A percentile compares a stretch with the other conserved stretches of the same genome.
Evolutionary conservation across 2,113 vertebrate genomes (phyloP).

Genomic region (Circaetus gallicus): DNA sequence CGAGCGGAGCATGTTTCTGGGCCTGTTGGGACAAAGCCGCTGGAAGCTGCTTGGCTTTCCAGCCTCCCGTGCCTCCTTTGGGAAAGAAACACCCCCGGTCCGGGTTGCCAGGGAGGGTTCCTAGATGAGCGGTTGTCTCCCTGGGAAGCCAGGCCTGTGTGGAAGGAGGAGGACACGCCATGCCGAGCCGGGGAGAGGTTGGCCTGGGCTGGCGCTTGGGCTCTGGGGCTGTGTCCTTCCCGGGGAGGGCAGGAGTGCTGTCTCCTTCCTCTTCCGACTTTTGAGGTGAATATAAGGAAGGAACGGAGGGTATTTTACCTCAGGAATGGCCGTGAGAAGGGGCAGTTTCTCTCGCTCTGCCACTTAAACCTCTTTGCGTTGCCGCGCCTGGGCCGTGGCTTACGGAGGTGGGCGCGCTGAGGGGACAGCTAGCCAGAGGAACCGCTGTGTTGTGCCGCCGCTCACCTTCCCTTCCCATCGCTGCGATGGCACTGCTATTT

Average conservation of each 20-base stretch:
- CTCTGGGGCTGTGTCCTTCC: not conserved
- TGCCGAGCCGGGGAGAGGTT: not conserved
- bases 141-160: not conserved
- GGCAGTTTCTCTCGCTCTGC: not conserved
- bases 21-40: not conserved
- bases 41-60: not conserved
- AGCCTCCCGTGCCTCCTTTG: accelerated
- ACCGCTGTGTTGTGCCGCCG: not conserved
- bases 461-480: accelerated
- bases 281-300: not conserved
- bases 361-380: not conserved
- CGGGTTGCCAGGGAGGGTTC: not conserved
- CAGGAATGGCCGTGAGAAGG: not conserved
- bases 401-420: accelerated
- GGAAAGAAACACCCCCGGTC: not conserved
- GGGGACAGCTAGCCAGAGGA: not conserved
- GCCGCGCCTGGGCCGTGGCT: not conserved
- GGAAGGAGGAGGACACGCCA: not conserved
- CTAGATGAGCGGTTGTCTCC: not conserved
- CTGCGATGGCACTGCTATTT: not conserved
- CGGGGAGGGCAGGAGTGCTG: accelerated
- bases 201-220: not conserved
- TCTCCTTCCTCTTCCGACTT: not conserved
- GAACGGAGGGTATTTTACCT: not conserved
- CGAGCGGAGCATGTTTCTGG: not conserved